Evolutionary conservation across 1,140 invertebrate species (phyloP).

Genomic region (Lepeophtheirus salmonis): DNA sequence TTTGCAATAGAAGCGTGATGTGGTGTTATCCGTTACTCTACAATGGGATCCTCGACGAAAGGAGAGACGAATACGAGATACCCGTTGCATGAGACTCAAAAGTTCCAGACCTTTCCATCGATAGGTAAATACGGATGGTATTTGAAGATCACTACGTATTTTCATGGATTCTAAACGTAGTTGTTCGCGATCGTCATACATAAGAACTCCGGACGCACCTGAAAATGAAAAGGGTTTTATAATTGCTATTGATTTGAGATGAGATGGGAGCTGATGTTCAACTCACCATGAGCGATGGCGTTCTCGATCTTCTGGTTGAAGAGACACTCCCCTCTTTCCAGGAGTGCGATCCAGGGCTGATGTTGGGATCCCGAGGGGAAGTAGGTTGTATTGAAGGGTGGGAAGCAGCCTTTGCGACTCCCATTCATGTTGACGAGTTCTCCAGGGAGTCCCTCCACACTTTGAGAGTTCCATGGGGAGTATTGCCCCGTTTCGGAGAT

Average conservation of each 20-base stretch:
- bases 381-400: not conserved
- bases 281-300: constrained; percentile 34
- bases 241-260: too few species aligned
- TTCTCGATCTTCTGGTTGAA: constrained; percentile 55
- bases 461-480: not conserved
- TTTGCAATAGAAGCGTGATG: constrained; percentile 6
- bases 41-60: constrained; percentile 9
- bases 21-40: not conserved
- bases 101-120: constrained; percentile 14
- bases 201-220: constrained; percentile 6
- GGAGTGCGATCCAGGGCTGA: constrained; percentile 50
- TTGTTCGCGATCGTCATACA: constrained; percentile 6
- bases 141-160: not conserved
- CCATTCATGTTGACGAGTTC: not conserved
- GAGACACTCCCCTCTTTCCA: constrained; percentile 47
- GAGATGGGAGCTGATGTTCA: not conserved
- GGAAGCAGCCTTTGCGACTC: not conserved
- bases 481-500: not conserved
- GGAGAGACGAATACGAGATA: not conserved
- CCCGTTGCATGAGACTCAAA: not conserved
- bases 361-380: not conserved
- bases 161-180: not conserved
- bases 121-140: constrained; percentile 12
- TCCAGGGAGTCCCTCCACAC: not conserved
- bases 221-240: too few species aligned